phyloP scores from a whole-genome alignment of 2,888 invertebrate genomes.

The Nineta flava region DNA sequence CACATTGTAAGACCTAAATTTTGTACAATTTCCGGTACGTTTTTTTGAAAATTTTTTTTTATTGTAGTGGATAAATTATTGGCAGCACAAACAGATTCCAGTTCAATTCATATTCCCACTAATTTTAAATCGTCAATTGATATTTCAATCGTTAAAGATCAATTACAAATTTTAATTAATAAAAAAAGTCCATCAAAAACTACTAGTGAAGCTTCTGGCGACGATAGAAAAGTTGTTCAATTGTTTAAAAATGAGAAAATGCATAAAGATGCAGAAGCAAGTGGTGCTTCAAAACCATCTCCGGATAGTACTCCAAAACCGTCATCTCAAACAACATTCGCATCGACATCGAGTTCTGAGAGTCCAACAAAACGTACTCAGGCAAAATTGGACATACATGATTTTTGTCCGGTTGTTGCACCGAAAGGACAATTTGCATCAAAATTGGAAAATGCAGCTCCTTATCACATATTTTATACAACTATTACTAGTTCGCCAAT shows the following conservation, averaged over 20 bases:
- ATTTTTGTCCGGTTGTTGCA: constrained; percentile 35
- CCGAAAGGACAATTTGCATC: constrained; percentile 45
- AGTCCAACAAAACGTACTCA: constrained; percentile 15
- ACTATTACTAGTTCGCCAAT: constrained; percentile 44
- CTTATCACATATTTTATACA: constrained; percentile 62
- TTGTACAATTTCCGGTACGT: background rate
- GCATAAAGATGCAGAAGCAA: background rate
- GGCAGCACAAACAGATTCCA: constrained; percentile 28
- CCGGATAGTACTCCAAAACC: background rate
- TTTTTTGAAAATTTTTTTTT: constrained; percentile 10
- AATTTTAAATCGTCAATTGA: constrained; percentile 30
- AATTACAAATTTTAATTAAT: constrained; percentile 38
- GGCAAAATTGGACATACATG: constrained; percentile 21
- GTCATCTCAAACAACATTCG: constrained; percentile 7
- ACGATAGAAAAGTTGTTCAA: background rate
- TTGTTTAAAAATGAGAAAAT: background rate
- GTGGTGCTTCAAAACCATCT: background rate
- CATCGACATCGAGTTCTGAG: constrained; percentile 6
- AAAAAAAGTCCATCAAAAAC: constrained; percentile 19
- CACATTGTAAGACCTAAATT: constrained; percentile 45
- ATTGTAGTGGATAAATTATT: constrained; percentile 49
- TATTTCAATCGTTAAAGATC: constrained; percentile 37
- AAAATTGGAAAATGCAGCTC: constrained; percentile 48
- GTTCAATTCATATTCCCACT: constrained; percentile 31
- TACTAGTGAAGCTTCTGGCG: background rate